Evolutionary conservation across 2,113 vertebrate species (phyloP).

Genomic region (Callipepla squamata): DNA sequence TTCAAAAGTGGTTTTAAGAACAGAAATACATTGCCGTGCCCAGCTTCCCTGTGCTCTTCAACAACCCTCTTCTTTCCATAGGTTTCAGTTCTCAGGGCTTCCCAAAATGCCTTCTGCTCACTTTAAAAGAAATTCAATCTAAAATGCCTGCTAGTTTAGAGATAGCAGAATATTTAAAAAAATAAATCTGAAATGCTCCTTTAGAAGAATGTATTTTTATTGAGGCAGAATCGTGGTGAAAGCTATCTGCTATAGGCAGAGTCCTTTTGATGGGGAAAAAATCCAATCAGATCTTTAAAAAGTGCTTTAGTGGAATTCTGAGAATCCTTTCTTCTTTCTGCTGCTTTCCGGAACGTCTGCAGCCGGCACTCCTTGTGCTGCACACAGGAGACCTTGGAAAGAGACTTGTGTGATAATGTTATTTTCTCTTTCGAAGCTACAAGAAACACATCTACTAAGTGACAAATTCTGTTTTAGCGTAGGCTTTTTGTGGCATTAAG

Average conservation of each 20-base stretch:
- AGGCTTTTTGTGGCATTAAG: not conserved
- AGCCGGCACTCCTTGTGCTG: not conserved
- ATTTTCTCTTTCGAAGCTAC: not conserved
- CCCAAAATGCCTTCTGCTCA: not conserved
- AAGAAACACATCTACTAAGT: not conserved
- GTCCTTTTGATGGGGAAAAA: not conserved
- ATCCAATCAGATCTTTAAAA: not conserved
- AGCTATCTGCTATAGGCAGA: not conserved
- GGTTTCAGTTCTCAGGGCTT: not conserved
- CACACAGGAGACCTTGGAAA: not conserved
- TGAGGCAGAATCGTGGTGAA: not conserved
- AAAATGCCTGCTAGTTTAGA: not conserved
- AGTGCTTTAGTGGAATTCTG: not conserved
- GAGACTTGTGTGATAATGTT: not conserved
- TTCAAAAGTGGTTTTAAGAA: not conserved
- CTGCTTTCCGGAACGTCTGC: not conserved
- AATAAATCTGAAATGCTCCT: not conserved
- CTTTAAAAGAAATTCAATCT: not conserved
- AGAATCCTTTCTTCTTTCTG: not conserved
- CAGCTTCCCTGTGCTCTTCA: fast-evolving
- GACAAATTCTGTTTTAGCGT: not conserved
- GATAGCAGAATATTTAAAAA: not conserved
- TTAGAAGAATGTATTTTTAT: not conserved
- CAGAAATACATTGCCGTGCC: fast-evolving
- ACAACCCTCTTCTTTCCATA: not conserved